Evolutionary conservation across 2,888 invertebrate species (phyloP), one percentile per base, ranked within the genome.

Genomic region (Acanthoscelides obtectus): DNA sequence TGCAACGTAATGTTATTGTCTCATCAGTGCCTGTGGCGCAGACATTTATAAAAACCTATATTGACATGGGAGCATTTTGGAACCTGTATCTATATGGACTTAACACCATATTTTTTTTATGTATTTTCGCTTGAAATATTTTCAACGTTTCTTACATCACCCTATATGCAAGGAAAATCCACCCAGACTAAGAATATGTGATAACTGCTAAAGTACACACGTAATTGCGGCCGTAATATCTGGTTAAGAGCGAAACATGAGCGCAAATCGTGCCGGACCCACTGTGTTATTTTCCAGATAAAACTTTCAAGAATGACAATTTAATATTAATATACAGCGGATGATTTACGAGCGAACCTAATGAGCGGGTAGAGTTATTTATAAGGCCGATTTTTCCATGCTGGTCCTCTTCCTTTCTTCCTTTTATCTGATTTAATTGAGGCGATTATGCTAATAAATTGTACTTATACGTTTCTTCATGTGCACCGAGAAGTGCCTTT

Each of bases 311-410:
- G 76, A 80, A 79, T 80, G 81, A 81, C 81, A 81, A 79, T 81
- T 79, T 81, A 81, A 81, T 80, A 79, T 80, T 80, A 80, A 79
- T 79, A 80, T 78, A 77, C 76, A 77, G 76, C 70, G 72, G 69
- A 75, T 81, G 81, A 81, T 81, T 81, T 79, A 81, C 79, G 73
- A 69, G 45, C 71, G 70, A 27, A 70, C 72, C 71, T 78, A 79
- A 79, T 78, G 75, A 78, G 73, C 74, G 73, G 77, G 74, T 79
- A 75, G 71, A 65, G 72, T 73, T 72, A 78, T 78, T 78, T 79
- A 77, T 75, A 74, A 76, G 76, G 71, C 72, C 75, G 72, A 77
- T 75, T 78, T 78, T 77, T 77, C 73, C 78, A 73, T 75, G 77
- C 70, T 70, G 22, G 25, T 70, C 21, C 25, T 70, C 22, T 4